Evolutionary conservation across 2,888 invertebrate species (phyloP).

Genomic region (Callosobruchus maculatus): DNA sequence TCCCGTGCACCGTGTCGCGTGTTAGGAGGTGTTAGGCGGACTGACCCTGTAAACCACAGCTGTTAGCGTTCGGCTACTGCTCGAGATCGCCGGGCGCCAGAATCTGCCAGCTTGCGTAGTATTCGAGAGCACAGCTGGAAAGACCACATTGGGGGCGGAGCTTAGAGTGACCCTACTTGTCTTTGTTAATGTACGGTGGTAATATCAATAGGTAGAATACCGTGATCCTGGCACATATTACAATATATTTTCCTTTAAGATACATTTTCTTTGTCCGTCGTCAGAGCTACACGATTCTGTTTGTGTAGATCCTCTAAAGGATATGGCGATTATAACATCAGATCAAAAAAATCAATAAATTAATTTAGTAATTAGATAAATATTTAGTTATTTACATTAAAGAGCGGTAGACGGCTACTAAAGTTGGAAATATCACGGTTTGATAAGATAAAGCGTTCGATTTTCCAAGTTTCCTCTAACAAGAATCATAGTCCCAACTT

Average conservation of each 20-base stretch:
- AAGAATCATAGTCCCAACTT: background rate
- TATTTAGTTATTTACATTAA: background rate
- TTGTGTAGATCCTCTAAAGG: background rate
- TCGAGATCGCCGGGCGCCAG: too few species aligned
- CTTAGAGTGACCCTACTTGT: too few species aligned
- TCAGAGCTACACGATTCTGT: background rate
- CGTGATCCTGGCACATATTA: background rate
- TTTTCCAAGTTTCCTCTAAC: too few species aligned
- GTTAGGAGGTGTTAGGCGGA: too few species aligned
- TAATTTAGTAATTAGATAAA: background rate
- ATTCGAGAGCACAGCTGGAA: too few species aligned
- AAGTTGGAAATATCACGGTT: background rate
- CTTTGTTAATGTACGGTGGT: too few species aligned
- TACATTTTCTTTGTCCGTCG: background rate
- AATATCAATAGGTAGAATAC: too few species aligned
- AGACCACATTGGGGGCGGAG: too few species aligned
- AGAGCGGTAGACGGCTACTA: background rate
- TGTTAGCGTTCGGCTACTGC: too few species aligned
- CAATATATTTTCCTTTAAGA: background rate
- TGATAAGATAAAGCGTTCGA: background rate
- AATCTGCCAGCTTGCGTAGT: too few species aligned
- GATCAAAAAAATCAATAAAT: background rate
- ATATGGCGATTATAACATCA: background rate
- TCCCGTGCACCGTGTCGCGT: too few species aligned
- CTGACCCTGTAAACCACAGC: too few species aligned